Evolutionary conservation across 2,888 invertebrate genomes (phyloP), one percentile per base, ranked within the genome.

Genomic region (Hylaea fasciaria): DNA sequence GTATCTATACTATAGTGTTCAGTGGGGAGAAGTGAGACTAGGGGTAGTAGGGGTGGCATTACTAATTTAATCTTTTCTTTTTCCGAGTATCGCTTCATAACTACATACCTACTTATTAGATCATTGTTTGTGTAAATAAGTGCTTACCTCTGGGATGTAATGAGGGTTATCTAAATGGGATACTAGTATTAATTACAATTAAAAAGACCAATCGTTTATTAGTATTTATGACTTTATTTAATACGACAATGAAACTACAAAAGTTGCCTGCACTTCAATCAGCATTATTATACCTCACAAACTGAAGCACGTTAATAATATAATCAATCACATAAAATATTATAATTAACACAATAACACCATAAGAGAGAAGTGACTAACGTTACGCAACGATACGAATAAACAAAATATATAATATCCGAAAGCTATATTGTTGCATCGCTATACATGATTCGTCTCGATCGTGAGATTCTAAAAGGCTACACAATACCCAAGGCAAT

Each of bases 171-270:
- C 22, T 32, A 32, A 37, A 10, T 2, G 12, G 37, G 11, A n/a
- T n/a, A n/a, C n/a, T n/a, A n/a, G n/a, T n/a, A n/a, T n/a, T n/a
- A n/a, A 45, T 29, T 22, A 13, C 29, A 11, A 46, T 39, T 9
- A 56, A 55, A 49, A 55, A 57, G 0, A 44, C 49, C 45, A 39
- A 37, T 39, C 0, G 14, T 74, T 74, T 84, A 86, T 89, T 87
- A 89, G 85, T 91, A 89, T 88, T 90, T 86, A 91, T 89, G 91
- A 91, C 83, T 91, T 91, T 92, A 92, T 90, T 92, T 85, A 91
- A 87, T 92, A 93, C 92, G 92, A 93, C 91, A 92, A 93, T 92
- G 92, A 92, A 92, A 92, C 92, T 92, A 93, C 92, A 92, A 92
- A 92, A 91, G 83, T 87, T 89, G 92, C 90, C 90, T 88, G 92